Conservation (phyloP, 2,113 vertebrate species). For the Oenanthe melanoleuca region DNA sequence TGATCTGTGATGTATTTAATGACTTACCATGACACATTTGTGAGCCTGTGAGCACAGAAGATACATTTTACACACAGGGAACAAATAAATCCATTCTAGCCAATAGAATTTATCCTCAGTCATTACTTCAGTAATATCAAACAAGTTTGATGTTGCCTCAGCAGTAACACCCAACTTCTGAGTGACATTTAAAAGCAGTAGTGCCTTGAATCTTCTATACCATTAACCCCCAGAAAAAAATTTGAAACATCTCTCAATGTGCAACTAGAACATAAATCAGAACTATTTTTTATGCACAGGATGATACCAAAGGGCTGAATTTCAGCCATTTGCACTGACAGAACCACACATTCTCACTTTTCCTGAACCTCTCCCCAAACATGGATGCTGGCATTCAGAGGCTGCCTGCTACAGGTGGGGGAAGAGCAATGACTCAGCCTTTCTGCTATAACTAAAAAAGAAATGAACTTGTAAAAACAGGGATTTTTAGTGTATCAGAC, state of each 20-base stretch:
- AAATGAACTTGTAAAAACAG: conserved; percentile 51
- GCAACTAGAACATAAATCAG: background rate
- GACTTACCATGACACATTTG: background rate
- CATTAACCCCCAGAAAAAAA: background rate
- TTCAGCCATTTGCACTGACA: background rate
- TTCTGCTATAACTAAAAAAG: conserved; percentile 25
- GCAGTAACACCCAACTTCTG: background rate
- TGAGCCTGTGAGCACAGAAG: background rate
- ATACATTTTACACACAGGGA: background rate
- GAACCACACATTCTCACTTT: background rate
- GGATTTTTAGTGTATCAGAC: conserved; percentile 52
- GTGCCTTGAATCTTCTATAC: background rate
- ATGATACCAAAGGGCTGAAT: background rate
- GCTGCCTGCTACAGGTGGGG: background rate
- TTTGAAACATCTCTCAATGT: background rate
- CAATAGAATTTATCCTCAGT: background rate
- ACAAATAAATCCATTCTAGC: background rate
- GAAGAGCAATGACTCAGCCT: conserved; percentile 12
- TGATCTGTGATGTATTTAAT: background rate
- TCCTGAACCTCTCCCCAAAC: background rate
- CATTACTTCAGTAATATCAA: background rate
- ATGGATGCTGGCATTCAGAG: background rate
- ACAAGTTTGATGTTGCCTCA: background rate
- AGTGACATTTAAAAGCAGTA: background rate
- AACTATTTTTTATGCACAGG: background rate